Percentiles rank a stretch among this genome's conserved stretches.
Conservation (phyloP, 2,888 invertebrate species). For the Coleophora flavipennella region DNA sequence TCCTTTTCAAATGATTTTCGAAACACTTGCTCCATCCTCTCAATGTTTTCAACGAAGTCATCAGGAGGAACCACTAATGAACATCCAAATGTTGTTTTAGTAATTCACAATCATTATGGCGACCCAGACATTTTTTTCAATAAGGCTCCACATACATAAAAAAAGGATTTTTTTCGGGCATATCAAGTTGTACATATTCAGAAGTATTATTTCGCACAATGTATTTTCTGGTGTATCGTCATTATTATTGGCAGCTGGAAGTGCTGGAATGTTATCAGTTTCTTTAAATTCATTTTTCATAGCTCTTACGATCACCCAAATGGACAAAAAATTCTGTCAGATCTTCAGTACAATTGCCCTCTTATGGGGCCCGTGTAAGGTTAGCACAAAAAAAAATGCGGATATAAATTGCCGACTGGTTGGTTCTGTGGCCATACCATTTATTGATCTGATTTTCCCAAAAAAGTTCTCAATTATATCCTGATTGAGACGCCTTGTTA, state of each 20-base stretch:
- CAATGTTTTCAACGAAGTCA: constrained; percentile 2
- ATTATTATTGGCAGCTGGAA: neutral
- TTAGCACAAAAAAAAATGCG: constrained; percentile 4
- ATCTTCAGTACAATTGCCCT: neutral
- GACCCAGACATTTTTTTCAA: neutral
- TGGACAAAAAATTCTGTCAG: constrained; percentile 1
- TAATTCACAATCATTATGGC: neutral
- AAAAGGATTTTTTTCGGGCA: neutral
- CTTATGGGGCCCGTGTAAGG: constrained; percentile 1
- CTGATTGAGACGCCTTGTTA: constrained; percentile 6
- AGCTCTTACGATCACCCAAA: too few relatives aligned
- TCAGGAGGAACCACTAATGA: constrained; percentile 1
- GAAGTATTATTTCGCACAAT: neutral
- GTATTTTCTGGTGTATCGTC: neutral
- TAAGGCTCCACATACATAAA: neutral
- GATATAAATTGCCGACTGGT: constrained; percentile 5
- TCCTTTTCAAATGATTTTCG: constrained; percentile 1
- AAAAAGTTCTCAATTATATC: constrained; percentile 3
- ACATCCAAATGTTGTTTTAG: neutral
- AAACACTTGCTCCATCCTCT: constrained; percentile 7
- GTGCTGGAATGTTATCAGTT: neutral
- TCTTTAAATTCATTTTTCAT: neutral
- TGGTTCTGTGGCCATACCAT: constrained; percentile 1
- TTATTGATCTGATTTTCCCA: constrained; percentile 4
- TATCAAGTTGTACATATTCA: neutral